These are phyloP conservation scores for Tauraco erythrolophus DNA, from an alignment of 2,113 vertebrate genomes.

Conservation along the genomic window DNA sequence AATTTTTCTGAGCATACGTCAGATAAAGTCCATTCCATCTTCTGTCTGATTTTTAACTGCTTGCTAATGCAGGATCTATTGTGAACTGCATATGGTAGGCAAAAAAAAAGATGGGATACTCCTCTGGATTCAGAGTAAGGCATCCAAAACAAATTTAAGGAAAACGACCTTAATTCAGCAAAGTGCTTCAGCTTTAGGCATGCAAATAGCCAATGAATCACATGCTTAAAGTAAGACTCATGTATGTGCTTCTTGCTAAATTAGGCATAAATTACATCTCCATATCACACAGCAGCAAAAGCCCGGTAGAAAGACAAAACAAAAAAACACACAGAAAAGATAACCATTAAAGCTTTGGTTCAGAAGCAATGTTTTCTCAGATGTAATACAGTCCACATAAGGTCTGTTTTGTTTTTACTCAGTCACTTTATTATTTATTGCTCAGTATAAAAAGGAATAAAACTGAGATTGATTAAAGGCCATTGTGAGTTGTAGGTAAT, in stretches of 20 bases:
- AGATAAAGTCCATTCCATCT: not conserved
- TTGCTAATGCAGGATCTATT: slow-evolving; percentile 8
- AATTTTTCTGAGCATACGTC: slow-evolving; percentile 16
- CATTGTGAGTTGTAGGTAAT: slow-evolving; percentile 65
- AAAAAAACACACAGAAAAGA: not conserved
- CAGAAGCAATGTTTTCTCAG: slow-evolving; percentile 32
- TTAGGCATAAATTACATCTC: slow-evolving; percentile 11
- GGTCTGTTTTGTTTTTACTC: slow-evolving; percentile 49
- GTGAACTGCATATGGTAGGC: not conserved
- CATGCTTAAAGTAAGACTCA: slow-evolving; percentile 30
- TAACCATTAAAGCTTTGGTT: slow-evolving; percentile 57
- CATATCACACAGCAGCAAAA: not conserved
- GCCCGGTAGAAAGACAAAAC: not conserved
- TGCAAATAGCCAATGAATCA: slow-evolving; percentile 8
- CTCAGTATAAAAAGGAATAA: slow-evolving; percentile 76
- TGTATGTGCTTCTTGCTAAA: slow-evolving; percentile 25
- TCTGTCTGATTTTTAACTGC: not conserved
- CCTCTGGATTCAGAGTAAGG: slow-evolving; percentile 43
- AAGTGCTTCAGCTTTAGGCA: slow-evolving; percentile 28
- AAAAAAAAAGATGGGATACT: slow-evolving; percentile 2
- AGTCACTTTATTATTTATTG: slow-evolving; percentile 77
- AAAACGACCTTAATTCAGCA: slow-evolving; percentile 10
- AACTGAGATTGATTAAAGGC: slow-evolving; percentile 74
- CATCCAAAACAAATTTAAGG: slow-evolving; percentile 27
- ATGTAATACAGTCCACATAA: slow-evolving; percentile 28